Conservation (phyloP, 2,888 invertebrate genomes). For the Thecocarcelia acutangulata region DNA sequence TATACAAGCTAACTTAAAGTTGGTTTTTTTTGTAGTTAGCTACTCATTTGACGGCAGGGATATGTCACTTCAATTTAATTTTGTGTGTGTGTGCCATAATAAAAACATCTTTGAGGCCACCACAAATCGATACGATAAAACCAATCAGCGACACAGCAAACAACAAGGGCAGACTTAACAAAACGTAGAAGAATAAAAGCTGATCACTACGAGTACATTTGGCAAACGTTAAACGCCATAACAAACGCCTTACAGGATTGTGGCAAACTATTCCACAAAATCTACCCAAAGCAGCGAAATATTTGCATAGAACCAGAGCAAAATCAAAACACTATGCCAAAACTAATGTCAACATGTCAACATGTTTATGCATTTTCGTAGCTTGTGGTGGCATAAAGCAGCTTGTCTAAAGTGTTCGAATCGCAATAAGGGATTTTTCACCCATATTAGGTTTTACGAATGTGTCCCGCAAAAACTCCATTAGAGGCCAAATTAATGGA, state of each 20-base stretch:
- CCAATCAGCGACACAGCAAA: slow-evolving; percentile 73
- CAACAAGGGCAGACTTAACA: slow-evolving; percentile 72
- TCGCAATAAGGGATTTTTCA: slow-evolving; percentile 18
- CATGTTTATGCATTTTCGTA: slow-evolving; percentile 41
- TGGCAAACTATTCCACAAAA: slow-evolving; percentile 72
- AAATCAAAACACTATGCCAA: slow-evolving; percentile 13
- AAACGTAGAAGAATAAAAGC: slow-evolving; percentile 71
- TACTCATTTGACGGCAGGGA: no score
- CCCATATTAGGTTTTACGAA: slow-evolving; percentile 13
- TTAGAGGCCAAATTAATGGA: slow-evolving; percentile 27
- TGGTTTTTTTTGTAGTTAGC: no score
- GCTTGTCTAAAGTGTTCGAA: slow-evolving; percentile 46
- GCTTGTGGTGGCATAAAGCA: slow-evolving; percentile 29
- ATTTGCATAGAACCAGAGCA: not conserved
- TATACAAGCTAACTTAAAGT: no score
- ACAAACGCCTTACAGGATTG: slow-evolving; percentile 70
- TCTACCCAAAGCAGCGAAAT: not conserved
- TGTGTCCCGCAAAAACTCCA: not conserved
- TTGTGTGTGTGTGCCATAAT: slow-evolving; percentile 15
- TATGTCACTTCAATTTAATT: slow-evolving; percentile 21
- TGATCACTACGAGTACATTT: slow-evolving; percentile 74
- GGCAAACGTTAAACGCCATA: slow-evolving; percentile 76
- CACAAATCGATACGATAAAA: slow-evolving; percentile 70
- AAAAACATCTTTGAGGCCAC: slow-evolving; percentile 57
- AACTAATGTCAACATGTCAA: no score